A percentile compares a stretch with the other conserved stretches of the same genome.
Evolutionary conservation across 2,888 invertebrate genomes (phyloP).

Genomic region (Pristionchus fissidentatus): DNA sequence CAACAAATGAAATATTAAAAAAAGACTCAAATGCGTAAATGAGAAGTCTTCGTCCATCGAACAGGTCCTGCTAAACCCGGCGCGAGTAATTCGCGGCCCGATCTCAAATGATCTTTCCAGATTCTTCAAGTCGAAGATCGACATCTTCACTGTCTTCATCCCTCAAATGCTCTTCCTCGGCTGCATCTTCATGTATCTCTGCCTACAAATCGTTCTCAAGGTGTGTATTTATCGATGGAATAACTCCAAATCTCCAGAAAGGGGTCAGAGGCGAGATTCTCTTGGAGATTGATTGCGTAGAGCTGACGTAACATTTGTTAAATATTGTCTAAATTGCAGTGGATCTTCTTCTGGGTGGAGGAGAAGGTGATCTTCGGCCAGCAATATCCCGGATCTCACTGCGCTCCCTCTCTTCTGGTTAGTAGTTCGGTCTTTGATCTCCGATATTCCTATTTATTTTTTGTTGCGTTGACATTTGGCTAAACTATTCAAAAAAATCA

Average conservation of each 20-base stretch:
- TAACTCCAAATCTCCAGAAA: background rate
- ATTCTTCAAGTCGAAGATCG: conserved; percentile 81
- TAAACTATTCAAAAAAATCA: too few species aligned
- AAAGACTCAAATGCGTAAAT: too few species aligned
- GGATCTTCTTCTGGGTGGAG: conserved; percentile 78
- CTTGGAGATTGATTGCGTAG: background rate
- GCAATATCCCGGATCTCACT: conserved; percentile 73
- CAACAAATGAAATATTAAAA: background rate
- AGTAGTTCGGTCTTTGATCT: conserved; percentile 49
- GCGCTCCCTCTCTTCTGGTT: conserved; percentile 74
- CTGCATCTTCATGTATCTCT: conserved; percentile 95
- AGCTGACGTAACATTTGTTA: conserved; percentile 52
- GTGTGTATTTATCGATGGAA: background rate
- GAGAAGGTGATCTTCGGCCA: conserved; percentile 64
- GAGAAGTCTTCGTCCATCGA: too few species aligned
- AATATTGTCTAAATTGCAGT: conserved; percentile 69
- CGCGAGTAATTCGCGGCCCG: background rate
- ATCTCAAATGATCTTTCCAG: conserved; percentile 71
- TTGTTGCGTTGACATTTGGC: too few species aligned
- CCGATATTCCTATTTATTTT: background rate
- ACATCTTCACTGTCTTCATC: conserved; percentile 91
- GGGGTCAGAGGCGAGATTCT: too few species aligned
- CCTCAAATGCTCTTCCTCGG: conserved; percentile 92
- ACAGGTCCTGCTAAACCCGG: too few species aligned
- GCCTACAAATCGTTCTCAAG: conserved; percentile 80